A percentile compares a stretch with the other conserved stretches of the same genome.
phyloP scores from a whole-genome alignment of 2,888 invertebrate genomes.

The Caenorhabditis becei region DNA sequence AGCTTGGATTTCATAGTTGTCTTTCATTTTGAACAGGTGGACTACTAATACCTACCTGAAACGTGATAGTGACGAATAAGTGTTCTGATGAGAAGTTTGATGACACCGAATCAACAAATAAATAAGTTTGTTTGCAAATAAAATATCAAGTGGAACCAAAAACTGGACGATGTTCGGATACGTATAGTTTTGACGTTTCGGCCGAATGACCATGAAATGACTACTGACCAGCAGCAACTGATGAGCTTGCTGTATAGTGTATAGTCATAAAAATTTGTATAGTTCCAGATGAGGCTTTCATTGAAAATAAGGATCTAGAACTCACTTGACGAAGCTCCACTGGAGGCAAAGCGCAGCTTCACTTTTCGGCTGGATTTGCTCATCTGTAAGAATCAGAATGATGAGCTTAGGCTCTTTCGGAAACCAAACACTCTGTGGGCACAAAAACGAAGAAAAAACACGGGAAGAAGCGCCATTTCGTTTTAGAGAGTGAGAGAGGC shows the following conservation, averaged over 20 bases:
- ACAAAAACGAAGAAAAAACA: constrained; percentile 5
- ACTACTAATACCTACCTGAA: not conserved
- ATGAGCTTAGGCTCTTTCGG: constrained; percentile 12
- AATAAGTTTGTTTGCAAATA: constrained; percentile 13
- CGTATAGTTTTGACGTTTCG: constrained; percentile 21
- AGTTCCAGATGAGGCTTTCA: constrained; percentile 6
- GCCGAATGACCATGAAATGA: constrained; percentile 1
- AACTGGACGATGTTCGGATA: constrained; percentile 29
- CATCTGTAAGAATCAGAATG: constrained; percentile 57
- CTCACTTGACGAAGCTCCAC: constrained; percentile 42
- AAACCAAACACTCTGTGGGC: constrained; percentile 1
- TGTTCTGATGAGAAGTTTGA: not conserved
- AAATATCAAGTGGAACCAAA: not conserved
- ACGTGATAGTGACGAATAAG: not conserved
- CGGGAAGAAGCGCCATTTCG: not conserved
- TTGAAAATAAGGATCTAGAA: constrained; percentile 23
- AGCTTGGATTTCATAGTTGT: not conserved
- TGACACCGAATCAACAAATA: constrained; percentile 1
- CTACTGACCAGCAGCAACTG: not conserved
- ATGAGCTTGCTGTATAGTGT: not conserved
- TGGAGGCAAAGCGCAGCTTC: constrained; percentile 61
- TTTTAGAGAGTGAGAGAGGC: not conserved
- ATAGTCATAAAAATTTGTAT: constrained; percentile 42
- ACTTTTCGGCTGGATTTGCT: constrained; percentile 60
- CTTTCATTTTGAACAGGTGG: constrained; percentile 3